Conservation (phyloP, 2,113 vertebrate species). For the Proteles cristata region DNA sequence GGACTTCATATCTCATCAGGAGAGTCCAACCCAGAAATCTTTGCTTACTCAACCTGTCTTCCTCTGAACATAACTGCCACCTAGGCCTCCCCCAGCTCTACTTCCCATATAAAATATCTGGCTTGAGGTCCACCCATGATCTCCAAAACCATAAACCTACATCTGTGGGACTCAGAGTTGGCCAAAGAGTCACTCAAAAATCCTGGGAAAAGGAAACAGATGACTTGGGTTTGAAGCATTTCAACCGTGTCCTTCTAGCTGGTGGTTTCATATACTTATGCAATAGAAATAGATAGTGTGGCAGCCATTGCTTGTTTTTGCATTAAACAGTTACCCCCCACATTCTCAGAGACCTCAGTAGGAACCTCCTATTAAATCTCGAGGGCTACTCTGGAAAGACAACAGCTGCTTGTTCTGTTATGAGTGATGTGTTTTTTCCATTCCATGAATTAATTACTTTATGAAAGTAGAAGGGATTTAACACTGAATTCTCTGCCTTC, state of each 20-base stretch:
- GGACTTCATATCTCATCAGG: neutral
- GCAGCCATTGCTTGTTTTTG: neutral
- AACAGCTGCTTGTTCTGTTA: neutral
- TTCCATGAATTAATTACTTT: neutral
- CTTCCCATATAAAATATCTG: neutral
- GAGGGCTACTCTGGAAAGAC: neutral
- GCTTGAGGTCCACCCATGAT: constrained; percentile 11
- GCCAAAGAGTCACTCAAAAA: neutral
- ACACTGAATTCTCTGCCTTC: neutral
- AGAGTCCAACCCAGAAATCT: neutral
- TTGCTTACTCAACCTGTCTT: neutral
- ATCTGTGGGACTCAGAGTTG: neutral
- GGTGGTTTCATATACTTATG: neutral
- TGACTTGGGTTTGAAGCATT: neutral
- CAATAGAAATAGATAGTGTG: neutral
- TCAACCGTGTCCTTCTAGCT: neutral
- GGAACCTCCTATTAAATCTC: neutral
- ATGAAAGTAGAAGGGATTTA: neutral
- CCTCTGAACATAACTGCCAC: neutral
- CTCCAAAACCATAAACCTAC: neutral
- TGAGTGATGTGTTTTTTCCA: neutral
- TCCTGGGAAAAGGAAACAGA: neutral
- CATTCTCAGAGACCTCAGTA: neutral
- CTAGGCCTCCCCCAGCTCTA: neutral
- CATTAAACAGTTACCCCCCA: neutral